Base-by-base conservation (phyloP, 2,113 vertebrate genomes). In the Caloenas nicobarica region DNA sequence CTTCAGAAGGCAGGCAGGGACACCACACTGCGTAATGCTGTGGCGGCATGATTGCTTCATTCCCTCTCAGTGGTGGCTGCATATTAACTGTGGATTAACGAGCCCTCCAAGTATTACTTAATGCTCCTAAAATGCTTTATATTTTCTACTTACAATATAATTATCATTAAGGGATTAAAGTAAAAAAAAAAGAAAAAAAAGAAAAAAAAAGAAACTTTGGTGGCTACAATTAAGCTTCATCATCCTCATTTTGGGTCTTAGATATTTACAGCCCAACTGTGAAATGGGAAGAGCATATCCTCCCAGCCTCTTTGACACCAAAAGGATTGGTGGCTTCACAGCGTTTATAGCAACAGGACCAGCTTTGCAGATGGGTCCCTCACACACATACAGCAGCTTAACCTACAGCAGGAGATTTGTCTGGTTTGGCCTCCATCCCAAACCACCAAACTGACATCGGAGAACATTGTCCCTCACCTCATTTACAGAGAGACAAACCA, bases 81-180 rank as follows among this genome's bases (percentile, higher is more conserved):
- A 61, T 57, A 71, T 74, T 86, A 89, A 74, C 61, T 0, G 0
- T 40, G 88, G 80, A 91, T 93, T 94, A 92, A 93, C 84, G 65
- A 94, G 57, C 65, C 86, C 40, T 88, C 60, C 56, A 95, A 88
- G 90, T 40, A 74, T 84, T 83, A 78, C 85, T 96, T 92, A 84
- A 64, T 16, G 31, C 65, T 92, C 16, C 69, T 84, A 61, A 84
- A 94, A 93, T 86, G 77, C 69, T 88, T 92, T 57, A 15, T 93
- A 86, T 94, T 94, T 96, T 92, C 90, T 93, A 46, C 80, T 94
- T 74, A 74, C 24, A 50, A 36, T 57, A 57, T 84, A 93, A 96
- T 92, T 80, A 86, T 92, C 65, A 94, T 93, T 88, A 91, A 92
- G 56, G 78, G 88, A 93, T 89, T 88, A 92, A 84, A 33, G 66